Base-by-base conservation (phyloP, 2,113 vertebrate genomes). In the Clupea harengus region DNA sequence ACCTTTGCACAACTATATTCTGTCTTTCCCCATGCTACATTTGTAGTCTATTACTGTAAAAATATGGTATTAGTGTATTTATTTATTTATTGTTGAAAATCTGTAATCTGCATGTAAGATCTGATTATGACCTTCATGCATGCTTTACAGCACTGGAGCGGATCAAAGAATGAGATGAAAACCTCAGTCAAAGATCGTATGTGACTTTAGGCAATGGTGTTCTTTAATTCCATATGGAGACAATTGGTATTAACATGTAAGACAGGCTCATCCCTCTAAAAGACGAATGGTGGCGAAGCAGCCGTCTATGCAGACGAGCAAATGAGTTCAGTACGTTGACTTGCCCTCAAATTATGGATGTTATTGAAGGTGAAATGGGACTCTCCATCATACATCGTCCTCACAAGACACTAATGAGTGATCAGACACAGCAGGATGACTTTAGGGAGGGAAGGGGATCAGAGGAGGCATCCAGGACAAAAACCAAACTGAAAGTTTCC, bases 341-440 rank as follows among this genome's bases (percentile, higher is more conserved):
- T 83, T 90, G 86, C 82, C 89, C 86, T 60, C 84, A 89, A 89
- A 91, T 93, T 88, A 92, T 75, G 84, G 87, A 88, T 91, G 87
- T 92, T 90, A 92, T 91, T 88, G 87, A 91, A 89, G 87, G 78
- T 88, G 84, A 90, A 88, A 93, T 90, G 90, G 91, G 86, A 78
- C 90, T 86, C 91, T 93, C 82, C 88, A 91, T 92, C 91, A 92
- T 85, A 64, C 52, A 47, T 88, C 84, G 52, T 84, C 72, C 50
- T 46, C 18, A 88, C 86, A 9, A 81, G 87, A 90, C 88, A 82
- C 60, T 84, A 90, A 89, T 80, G 75, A 88, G 67, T 88, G 82
- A 88, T 87, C 25, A 82, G 72, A 46, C 81, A 57, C 4, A 20
- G 28, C 75, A 44, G 15, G 52, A 22, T 1, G 80, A 11, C 82